These are phyloP conservation scores for Drosophila paulistorum DNA, from an alignment of 1,140 invertebrate genomes.

Conservation along the genomic window DNA sequence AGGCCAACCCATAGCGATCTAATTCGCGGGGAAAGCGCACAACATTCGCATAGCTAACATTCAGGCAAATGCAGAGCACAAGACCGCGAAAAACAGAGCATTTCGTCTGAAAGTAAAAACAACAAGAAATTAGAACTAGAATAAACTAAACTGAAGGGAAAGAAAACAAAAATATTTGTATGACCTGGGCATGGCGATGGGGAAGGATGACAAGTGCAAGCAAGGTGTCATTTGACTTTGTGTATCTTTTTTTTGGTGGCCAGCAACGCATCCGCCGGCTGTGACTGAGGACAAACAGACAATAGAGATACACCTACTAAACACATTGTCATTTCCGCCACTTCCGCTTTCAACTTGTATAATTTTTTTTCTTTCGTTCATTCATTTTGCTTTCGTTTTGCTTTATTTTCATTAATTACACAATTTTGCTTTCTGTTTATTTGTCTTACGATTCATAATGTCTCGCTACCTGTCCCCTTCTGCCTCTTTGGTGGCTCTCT, in stretches of 20 bases:
- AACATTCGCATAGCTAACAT: constrained; percentile 81
- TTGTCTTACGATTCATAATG: constrained; percentile 58
- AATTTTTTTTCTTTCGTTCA: constrained; percentile 44
- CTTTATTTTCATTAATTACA: constrained; percentile 61
- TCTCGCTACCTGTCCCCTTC: constrained; percentile 18
- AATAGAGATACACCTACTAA: constrained; percentile 43
- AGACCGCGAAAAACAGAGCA: constrained; percentile 82
- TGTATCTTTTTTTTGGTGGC: constrained; percentile 9
- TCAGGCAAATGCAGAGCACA: constrained; percentile 81
- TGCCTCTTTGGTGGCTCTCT: not conserved
- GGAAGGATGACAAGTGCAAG: not conserved
- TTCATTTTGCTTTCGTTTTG: constrained; percentile 27
- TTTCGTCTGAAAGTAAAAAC: constrained; percentile 73
- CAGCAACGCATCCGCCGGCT: constrained; percentile 51
- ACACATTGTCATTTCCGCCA: constrained; percentile 62
- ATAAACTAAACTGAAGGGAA: constrained; percentile 4
- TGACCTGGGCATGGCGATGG: not conserved
- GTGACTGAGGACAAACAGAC: constrained; percentile 28
- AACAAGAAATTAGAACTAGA: constrained; percentile 14
- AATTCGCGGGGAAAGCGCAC: constrained; percentile 82
- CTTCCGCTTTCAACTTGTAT: constrained; percentile 76
- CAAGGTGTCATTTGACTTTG: not conserved
- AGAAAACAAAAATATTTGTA: not conserved
- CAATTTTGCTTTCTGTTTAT: constrained; percentile 65
- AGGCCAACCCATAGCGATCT: constrained; percentile 78